Evolutionary conservation across 1,140 invertebrate species (phyloP), one percentile per base, ranked within the genome.

Genomic region (Asbolus verrucosus): DNA sequence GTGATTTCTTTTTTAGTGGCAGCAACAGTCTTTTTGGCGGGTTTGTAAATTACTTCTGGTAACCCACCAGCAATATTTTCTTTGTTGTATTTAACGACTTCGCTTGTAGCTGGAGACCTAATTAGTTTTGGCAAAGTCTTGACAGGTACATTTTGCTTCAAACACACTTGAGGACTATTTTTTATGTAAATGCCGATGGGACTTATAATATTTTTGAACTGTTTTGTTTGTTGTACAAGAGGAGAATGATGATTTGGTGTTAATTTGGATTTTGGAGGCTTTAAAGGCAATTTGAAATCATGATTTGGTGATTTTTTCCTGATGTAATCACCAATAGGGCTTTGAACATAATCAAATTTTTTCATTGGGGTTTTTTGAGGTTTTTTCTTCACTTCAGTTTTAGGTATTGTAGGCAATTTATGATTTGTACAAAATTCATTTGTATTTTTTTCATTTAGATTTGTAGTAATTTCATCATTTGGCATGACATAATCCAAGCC

Each of bases 181-280:
- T 50, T 67, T 11, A 68, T 68, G 6, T 68, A 68, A 9, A 61
- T 19, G 2, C 31, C 16, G 14, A 68, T 27, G 0, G 66, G 66
- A n/a, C 66, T 68, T 4, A 68, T 27, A 3, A 61, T 39, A 6
- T 41, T 36, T 38, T 24, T 68, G 8, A 54, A 54, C 9, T 2
- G 8, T 24, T 27, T 54, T n/a, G 18, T n/a, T n/a, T n/a, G n/a
- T 27, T 24, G 46, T 1, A 14, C 11, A 5, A 43, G 8, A 8
- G 36, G 36, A 5, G 50, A 21, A 13, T 16, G 15, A 0, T n/a
- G 16, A 36, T 54, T 67, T n/a, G 19, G 65, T 9, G 21, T 18
- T 1, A 14, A 16, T 21, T 38, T 67, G 11, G 9, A 6, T 33
- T 60, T 39, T 3, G 27, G 1, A 13, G 66, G 66, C 6, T 39